Percentiles rank a stretch among this genome's conserved stretches.
Evolutionary conservation across 2,888 invertebrate species (phyloP).

Genomic region (Tetragnatha montana): DNA sequence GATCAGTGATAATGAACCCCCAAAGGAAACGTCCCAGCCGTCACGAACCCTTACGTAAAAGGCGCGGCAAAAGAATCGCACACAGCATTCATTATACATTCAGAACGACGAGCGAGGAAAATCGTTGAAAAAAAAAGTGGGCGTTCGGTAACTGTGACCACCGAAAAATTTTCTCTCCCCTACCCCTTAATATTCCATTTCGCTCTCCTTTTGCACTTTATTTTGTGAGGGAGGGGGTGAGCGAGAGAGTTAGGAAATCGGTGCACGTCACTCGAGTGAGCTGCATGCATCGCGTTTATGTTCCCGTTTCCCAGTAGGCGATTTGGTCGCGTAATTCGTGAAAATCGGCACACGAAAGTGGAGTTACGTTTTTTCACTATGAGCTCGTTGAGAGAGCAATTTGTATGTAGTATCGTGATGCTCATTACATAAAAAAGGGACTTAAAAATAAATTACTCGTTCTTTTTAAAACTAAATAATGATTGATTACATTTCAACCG

Average conservation of each 20-base stretch:
- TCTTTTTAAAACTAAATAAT: too few species aligned
- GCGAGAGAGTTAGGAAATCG: neutral
- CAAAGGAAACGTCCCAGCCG: neutral
- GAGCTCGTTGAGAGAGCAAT: too few species aligned
- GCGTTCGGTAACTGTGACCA: neutral
- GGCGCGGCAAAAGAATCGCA: constrained; percentile 18
- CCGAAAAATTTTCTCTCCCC: neutral
- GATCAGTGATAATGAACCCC: neutral
- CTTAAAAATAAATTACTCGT: too few species aligned
- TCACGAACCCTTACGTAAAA: constrained; percentile 31
- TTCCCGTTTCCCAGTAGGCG: neutral
- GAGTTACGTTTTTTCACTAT: too few species aligned
- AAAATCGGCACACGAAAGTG: too few species aligned
- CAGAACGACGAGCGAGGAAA: constrained; percentile 1
- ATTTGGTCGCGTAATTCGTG: too few species aligned
- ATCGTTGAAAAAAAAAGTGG: constrained; percentile 28
- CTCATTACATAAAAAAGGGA: too few species aligned
- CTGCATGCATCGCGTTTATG: neutral
- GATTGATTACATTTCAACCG: too few species aligned
- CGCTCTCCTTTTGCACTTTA: neutral
- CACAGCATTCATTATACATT: constrained; percentile 36
- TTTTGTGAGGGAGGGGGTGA: neutral
- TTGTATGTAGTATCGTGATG: too few species aligned
- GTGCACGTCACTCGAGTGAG: constrained; percentile 18
- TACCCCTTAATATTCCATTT: neutral